Evolutionary conservation across 2,797 vertebrate genomes (phyloP), one percentile per base, ranked within the genome.

Genomic region (Acipenser transmontanus): DNA sequence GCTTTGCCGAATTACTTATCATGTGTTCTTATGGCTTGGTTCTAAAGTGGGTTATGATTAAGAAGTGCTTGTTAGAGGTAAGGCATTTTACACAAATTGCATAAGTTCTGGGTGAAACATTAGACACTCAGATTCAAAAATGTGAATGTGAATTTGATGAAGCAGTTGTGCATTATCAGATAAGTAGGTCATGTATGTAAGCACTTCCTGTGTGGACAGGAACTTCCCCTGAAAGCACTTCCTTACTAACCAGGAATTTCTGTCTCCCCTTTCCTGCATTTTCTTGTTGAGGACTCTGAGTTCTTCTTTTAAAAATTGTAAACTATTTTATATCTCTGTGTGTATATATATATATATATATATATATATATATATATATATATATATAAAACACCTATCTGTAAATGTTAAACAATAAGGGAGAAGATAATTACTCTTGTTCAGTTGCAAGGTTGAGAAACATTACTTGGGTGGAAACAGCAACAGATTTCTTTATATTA

Each of bases 321-420:
- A 82, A 88, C 83, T 86, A 84, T 91, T 90, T 89, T 87, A 85
- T 86, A 88, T 90, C 85, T 90, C 86, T 84, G 85, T 81, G 85
- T 34, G 3, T 34, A 34, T 34, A 34, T 34, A 34, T 34, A 34
- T 34, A 34, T 34, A 34, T 34, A 34, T 34, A 34, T 34, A 34
- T 34, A 34, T 34, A 34, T 34, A 34, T 34, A 34, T 34, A 34
- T 34, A 34, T 34, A 88, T 72, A 51, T 8, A 12, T 76, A n/a
- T 68, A 81, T 76, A 82, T 76, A 64, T 64, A 76, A 34, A 88
- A 82, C 75, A 85, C 80, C 76, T 80, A 89, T 90, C 85, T 89
- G 86, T 88, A 85, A 88, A 88, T 91, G 89, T 90, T 85, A 83
- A 85, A 81, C 78, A 71, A 76, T 89, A 86, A 84, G 80, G 80